Conservation (phyloP, 2,113 vertebrate species). For the Sebastes schlegelii region DNA sequence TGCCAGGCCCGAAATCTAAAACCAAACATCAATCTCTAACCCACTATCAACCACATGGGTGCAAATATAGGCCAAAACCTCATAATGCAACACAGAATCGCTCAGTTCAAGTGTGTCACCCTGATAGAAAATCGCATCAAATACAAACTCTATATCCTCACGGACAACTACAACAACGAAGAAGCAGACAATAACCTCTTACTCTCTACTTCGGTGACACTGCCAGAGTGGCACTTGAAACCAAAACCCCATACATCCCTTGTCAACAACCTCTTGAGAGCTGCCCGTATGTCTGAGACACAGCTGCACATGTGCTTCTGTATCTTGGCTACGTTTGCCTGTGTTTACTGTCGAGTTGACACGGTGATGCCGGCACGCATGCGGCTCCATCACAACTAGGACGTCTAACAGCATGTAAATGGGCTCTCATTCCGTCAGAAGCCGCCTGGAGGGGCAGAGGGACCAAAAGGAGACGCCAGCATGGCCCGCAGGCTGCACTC, state of each 20-base stretch:
- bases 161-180: not conserved
- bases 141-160: not conserved
- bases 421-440: slow-evolving; percentile 35
- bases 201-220: not conserved
- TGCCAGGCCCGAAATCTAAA: slow-evolving; percentile 43
- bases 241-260: slow-evolving; percentile 5
- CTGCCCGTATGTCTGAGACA: not conserved
- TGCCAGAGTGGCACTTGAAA: not conserved
- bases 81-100: slow-evolving; percentile 19
- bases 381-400: slow-evolving; percentile 42
- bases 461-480: not conserved
- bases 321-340: slow-evolving; percentile 11
- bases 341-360: slow-evolving; percentile 30
- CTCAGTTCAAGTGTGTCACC: not conserved
- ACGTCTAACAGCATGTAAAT: slow-evolving; percentile 56
- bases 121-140: not conserved
- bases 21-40: slow-evolving; percentile 57
- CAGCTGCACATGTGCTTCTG: not conserved
- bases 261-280: not conserved
- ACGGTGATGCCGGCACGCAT: slow-evolving; percentile 7
- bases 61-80: slow-evolving; percentile 18
- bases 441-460: slow-evolving; percentile 20
- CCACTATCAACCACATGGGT: slow-evolving; percentile 26
- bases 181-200: not conserved
- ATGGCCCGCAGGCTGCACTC: no score